These are phyloP conservation scores for Coecobrya sp. DNA, from an alignment of 2,888 invertebrate species.

Conservation along the genomic window DNA sequence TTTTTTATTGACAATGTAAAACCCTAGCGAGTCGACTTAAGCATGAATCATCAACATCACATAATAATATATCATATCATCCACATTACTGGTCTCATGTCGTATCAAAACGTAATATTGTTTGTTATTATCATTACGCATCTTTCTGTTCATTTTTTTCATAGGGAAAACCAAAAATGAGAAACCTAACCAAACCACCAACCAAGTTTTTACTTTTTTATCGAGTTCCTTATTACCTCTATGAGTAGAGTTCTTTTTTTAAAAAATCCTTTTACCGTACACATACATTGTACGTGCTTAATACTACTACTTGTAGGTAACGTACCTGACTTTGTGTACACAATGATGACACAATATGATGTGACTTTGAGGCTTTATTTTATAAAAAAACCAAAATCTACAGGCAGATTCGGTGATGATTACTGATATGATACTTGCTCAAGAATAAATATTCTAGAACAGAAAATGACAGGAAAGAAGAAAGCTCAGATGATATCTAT, in stretches of 20 bases:
- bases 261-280: not conserved
- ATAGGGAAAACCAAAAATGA: conserved; percentile 29
- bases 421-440: not conserved
- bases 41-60: conserved; percentile 49
- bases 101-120: not conserved
- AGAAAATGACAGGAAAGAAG: too few species aligned
- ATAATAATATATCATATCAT: not conserved
- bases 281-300: not conserved
- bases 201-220: conserved; percentile 62
- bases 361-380: conserved; percentile 45
- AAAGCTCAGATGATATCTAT: too few species aligned
- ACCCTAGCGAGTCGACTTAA: conserved; percentile 33
- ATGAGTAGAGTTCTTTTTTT: not conserved
- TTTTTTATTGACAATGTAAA: conserved; percentile 27
- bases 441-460: too few species aligned
- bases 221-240: conserved; percentile 21
- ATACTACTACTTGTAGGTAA: not conserved
- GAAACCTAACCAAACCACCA: conserved; percentile 66
- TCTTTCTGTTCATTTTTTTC: conserved; percentile 27
- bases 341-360: conserved; percentile 51
- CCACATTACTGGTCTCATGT: not conserved
- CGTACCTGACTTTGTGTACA: conserved; percentile 30
- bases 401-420: conserved; percentile 1
- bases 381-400: not conserved
- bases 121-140: conserved; percentile 28